Base-by-base conservation (phyloP, 2,113 vertebrate genomes). In the Seriola dumerili region DNA sequence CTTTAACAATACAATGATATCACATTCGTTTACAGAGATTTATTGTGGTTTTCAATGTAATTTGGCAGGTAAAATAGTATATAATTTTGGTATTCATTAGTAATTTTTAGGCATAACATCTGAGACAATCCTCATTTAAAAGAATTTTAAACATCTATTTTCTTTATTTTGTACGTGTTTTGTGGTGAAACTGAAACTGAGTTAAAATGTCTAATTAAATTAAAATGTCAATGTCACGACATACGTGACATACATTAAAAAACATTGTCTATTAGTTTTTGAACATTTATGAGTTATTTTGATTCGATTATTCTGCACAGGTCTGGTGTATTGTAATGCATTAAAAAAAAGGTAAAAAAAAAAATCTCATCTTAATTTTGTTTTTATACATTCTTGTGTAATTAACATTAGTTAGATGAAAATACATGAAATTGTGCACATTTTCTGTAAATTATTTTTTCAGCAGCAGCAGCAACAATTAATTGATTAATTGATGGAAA, bases 11-110 rank as follows among this genome's bases (percentile, higher is more conserved):
- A 57, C 4, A 57, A 44, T 25, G 4, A 67, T 4, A 52, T 17
- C 48, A 38, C 32, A 54, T 78, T 70, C 7, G 57, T 52, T 52
- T 40, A 25, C 65, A 69, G 2, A 7, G 8, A 63, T 78, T 29
- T 32, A 32, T 42, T 40, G 36, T 50, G 32, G 11, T 63, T 32
- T 63, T 34, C 13, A 19, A 75, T 44, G 48, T 19, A 14, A 40
- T 52, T 62, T 29, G n/a, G 48, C 36, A 72, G 21, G 23, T 13
- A 14, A 48, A 61, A 32, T 29, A 5, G 14, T 12, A 7, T 7
- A 11, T 29, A 19, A 17, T 69, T 23, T 55, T n/a, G 6, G 50
- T 40, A 25, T 59, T 59, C 17, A 59, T 59, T 32, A 16, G 4
- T 4, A 16, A 29, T 42, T 10, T 58, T 7, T 67, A 7, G 14